Conservation (phyloP, 2,113 vertebrate species). For the Lagenorhynchus albirostris region DNA sequence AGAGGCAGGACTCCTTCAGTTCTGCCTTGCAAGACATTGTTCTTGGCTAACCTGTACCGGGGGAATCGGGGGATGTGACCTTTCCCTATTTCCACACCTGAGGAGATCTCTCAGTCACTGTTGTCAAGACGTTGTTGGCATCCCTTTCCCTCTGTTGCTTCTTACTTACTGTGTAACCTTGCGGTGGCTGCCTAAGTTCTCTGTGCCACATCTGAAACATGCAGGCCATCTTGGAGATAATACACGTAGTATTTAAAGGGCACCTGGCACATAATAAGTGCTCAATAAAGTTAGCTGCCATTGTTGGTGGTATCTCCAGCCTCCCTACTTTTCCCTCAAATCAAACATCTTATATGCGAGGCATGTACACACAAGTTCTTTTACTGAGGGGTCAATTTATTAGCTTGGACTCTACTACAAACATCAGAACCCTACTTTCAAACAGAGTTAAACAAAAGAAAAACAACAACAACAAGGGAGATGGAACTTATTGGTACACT, state of each 20-base stretch:
- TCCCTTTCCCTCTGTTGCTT: not conserved
- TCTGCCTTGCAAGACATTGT: not conserved
- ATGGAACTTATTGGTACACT: not conserved
- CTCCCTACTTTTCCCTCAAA: not conserved
- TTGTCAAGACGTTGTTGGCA: not conserved
- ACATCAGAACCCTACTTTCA: not conserved
- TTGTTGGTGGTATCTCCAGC: not conserved
- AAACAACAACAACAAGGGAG: not conserved
- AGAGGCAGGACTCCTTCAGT: not conserved
- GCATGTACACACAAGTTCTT: not conserved
- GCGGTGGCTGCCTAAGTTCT: no score
- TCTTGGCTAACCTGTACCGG: not conserved
- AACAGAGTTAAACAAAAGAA: not conserved
- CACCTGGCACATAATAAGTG: not conserved
- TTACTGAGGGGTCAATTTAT: not conserved
- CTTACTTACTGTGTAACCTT: not conserved
- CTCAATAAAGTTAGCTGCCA: not conserved
- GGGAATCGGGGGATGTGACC: accelerated
- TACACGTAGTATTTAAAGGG: not conserved
- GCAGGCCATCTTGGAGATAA: not conserved
- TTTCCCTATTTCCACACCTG: no score
- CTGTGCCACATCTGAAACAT: not conserved
- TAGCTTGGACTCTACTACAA: not conserved
- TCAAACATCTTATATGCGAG: not conserved
- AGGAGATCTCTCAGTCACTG: not conserved